Conservation (phyloP, 2,113 vertebrate genomes). For the Thymallus thymallus region DNA sequence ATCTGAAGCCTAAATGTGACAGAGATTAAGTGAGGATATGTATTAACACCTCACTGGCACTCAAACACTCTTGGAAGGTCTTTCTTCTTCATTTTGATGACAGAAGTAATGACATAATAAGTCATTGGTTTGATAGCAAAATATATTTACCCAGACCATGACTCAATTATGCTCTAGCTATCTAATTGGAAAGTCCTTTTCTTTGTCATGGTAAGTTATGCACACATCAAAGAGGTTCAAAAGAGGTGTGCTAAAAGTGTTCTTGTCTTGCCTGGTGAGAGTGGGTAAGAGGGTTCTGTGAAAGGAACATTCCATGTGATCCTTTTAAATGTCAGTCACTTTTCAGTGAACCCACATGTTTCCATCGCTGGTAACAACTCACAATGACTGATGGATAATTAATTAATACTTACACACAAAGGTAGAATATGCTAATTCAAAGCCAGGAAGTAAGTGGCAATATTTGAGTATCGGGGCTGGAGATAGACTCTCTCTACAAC, state of each 20-base stretch:
- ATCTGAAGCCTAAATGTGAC: not conserved
- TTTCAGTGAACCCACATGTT: conserved; percentile 31
- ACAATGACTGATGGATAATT: conserved; percentile 50
- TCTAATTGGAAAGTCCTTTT: conserved; percentile 43
- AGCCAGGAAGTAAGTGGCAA: conserved; percentile 23
- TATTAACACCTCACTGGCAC: not conserved
- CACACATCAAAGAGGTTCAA: conserved; percentile 47
- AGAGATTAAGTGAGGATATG: too few relatives aligned
- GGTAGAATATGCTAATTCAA: conserved; percentile 37
- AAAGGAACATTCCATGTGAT: conserved; percentile 9
- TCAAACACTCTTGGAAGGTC: not conserved
- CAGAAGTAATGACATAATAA: conserved; percentile 14
- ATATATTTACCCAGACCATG: conserved; percentile 36
- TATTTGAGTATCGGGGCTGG: conserved; percentile 27
- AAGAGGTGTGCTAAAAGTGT: conserved; percentile 25
- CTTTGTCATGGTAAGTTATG: conserved; percentile 42
- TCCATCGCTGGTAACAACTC: conserved; percentile 25
- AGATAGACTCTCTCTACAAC: conserved; percentile 43
- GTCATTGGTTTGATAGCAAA: conserved; percentile 31
- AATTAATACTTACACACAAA: conserved; percentile 24
- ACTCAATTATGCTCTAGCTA: conserved; percentile 40
- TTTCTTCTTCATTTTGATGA: conserved; percentile 17
- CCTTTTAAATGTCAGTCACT: conserved; percentile 38
- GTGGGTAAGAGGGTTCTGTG: not conserved
- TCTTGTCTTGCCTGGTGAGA: conserved; percentile 18